Percentiles rank a stretch among this genome's conserved stretches.
These are phyloP conservation scores for Megaceryle torquata DNA, from an alignment of 2,113 vertebrate genomes.

Conservation along the genomic window DNA sequence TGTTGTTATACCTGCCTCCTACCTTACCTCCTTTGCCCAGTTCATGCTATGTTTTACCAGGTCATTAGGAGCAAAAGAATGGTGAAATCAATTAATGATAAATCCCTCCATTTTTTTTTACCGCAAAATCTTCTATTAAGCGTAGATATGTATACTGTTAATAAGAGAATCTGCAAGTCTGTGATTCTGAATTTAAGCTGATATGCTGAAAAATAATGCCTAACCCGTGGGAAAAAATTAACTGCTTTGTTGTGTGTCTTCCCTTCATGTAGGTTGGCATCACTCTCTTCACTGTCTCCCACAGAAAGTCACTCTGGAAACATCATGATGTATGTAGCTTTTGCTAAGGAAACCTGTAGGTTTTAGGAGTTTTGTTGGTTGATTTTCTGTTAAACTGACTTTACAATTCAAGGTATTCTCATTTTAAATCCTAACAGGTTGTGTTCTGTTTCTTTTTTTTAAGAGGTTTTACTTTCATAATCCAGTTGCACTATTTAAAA, in stretches of 20 bases:
- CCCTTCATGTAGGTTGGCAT: conserved; percentile 87
- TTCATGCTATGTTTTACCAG: not conserved
- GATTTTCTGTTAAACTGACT: not conserved
- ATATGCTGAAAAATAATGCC: not conserved
- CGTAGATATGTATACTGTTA: not conserved
- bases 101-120: not conserved
- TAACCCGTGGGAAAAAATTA: not conserved
- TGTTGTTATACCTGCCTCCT: not conserved
- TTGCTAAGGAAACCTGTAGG: not conserved
- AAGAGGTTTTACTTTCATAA: not conserved
- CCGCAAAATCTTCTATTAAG: not conserved
- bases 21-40: not conserved
- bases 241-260: not conserved
- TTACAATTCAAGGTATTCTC: not conserved
- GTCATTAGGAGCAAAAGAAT: not conserved
- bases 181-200: not conserved
- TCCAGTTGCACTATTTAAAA: not conserved
- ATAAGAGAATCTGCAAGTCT: not conserved
- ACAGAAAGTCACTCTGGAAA: conserved; percentile 97
- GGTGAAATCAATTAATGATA: not conserved
- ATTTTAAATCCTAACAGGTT: not conserved
- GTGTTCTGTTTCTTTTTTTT: not conserved
- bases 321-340: conserved; percentile 85
- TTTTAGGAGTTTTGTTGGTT: not conserved
- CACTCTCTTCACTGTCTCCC: conserved; percentile 95